A percentile compares a stretch with the other conserved stretches of the same genome.
Conservation (phyloP, 2,888 invertebrate genomes). For the Plutella xylostella region DNA sequence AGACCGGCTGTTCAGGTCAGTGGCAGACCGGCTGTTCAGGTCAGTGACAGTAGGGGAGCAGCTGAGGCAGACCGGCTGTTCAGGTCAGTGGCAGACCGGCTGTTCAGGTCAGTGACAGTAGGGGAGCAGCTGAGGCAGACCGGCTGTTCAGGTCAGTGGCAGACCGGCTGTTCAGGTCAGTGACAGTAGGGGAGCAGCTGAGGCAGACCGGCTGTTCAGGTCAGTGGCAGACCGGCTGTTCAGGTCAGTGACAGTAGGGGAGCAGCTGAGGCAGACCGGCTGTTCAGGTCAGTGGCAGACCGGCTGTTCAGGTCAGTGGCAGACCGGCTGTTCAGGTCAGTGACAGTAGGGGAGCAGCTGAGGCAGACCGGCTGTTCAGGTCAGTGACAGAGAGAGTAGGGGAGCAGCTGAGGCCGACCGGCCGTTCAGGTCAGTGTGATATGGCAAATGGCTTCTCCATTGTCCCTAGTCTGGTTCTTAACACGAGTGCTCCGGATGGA, state of each 20-base stretch:
- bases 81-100: no score
- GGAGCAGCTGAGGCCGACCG: no score
- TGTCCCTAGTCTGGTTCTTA: no score
- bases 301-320: no score
- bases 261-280: no score
- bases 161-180: neutral
- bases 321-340: neutral
- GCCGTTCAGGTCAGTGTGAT: no score
- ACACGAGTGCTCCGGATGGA: no score
- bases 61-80: no score
- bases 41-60: neutral
- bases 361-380: slow-evolving; percentile 81
- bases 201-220: no score
- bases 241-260: neutral
- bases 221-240: neutral
- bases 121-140: no score
- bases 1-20: neutral
- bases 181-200: neutral
- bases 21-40: neutral
- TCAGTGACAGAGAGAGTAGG: no score
- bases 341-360: slow-evolving; percentile 31
- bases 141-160: neutral
- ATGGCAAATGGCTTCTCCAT: no score
- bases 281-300: neutral
- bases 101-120: neutral